phyloP scores from a whole-genome alignment of 2,113 vertebrate genomes.

The human region GRCh38 chrX:88910501-88911000 shows the following conservation, averaged over 20 bases:
- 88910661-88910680: background rate
- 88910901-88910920: background rate
- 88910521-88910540: too few relatives aligned
- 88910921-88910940: background rate
- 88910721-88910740: background rate
- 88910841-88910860: background rate
- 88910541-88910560: background rate
- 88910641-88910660: background rate
- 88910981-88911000: background rate
- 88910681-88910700: background rate
- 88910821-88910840: background rate
- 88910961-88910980: background rate
- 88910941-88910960: background rate
- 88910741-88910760: background rate
- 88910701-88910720: background rate
- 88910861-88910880: background rate
- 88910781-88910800: background rate
- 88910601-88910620: slow-evolving; percentile 3
- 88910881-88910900: background rate
- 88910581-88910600: background rate
- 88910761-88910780: background rate
- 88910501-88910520: too few relatives aligned
- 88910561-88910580: background rate
- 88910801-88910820: background rate
- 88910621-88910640: background rate